These are phyloP conservation scores for Cebidichthys violaceus DNA, from an alignment of 2,113 vertebrate genomes.

Conservation along the genomic window DNA sequence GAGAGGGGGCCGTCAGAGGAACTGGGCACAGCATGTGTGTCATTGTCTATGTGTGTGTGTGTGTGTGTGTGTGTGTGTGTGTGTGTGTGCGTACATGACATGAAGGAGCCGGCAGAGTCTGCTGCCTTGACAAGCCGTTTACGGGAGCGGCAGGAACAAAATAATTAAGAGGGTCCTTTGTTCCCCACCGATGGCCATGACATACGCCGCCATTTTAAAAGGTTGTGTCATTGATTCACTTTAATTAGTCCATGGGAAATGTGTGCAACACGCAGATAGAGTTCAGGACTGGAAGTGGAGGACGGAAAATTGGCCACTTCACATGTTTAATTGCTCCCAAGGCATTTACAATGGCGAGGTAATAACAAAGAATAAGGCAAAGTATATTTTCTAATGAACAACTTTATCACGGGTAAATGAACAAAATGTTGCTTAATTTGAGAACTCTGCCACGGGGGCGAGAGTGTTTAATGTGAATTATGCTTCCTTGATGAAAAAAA, in stretches of 20 bases:
- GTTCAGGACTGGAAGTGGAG: constrained; percentile 72
- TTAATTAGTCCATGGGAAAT: constrained; percentile 84
- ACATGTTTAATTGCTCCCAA: constrained; percentile 83
- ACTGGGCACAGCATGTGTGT: constrained; percentile 23
- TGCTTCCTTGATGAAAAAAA: constrained; percentile 53
- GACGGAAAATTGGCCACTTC: constrained; percentile 80
- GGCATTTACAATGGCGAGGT: constrained; percentile 74
- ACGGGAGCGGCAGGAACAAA: constrained; percentile 80
- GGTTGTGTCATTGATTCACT: constrained; percentile 83
- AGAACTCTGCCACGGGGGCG: constrained; percentile 71
- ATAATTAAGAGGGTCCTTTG: constrained; percentile 85
- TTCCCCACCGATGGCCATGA: constrained; percentile 77
- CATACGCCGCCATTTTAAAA: constrained; percentile 81
- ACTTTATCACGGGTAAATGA: constrained; percentile 75
- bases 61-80: constrained; percentile 12
- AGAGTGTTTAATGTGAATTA: constrained; percentile 73
- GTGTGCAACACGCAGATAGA: constrained; percentile 77
- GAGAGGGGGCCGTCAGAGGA: constrained; percentile 60
- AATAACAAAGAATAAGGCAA: constrained; percentile 75
- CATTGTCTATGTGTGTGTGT: constrained; percentile 20
- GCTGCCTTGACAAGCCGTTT: constrained; percentile 78
- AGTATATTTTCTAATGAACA: constrained; percentile 77
- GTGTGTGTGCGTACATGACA: constrained; percentile 55
- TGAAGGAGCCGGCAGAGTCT: constrained; percentile 63
- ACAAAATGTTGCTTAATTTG: constrained; percentile 76